Base-by-base conservation (phyloP, 2,797 vertebrate species). In the Eulemur mongoz region DNA sequence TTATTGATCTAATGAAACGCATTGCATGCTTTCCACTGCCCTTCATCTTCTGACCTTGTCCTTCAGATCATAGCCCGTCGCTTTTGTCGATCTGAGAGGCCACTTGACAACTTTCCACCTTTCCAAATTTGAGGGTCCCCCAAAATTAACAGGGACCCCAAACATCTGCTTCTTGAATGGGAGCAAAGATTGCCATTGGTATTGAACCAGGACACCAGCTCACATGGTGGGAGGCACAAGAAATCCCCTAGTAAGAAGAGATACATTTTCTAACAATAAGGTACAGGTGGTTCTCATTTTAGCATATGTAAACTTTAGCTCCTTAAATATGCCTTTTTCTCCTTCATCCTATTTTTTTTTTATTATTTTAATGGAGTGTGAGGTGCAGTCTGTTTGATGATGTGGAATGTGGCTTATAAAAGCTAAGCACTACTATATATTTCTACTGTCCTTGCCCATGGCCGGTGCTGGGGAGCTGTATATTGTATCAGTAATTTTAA, bases 1-100 rank as follows among this genome's bases (percentile, higher is more conserved):
- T 98, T 98, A 98, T 98, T 98, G 98, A 98, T 98, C 97, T 98
- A 97, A 98, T 98, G 98, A 98, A 98, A 98, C 0, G 22, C 95
- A 5, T 97, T 96, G 97, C 97, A 97, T 95, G 93, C 89, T 97
- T 98, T 97, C 97, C 94, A 14, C 89, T 35, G 97, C 96, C 97
- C 96, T 98, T 98, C 98, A 89, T 98, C 98, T 96, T 97, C 95
- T 95, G 97, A 98, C 98, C 95, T 98, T 97, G 95, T 27, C 97
- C 96, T 98, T 98, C 93, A 95, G 95, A 97, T 96, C 98, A 94
- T 81, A 65, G 97, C 95, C 96, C 96, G 97, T 97, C 95, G 96
- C 89, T 98, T 98, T 97, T 95, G 93, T 96, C 84, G 7, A 45
- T n/a, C 78, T 97, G 96, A 95, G 98, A 98, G 96, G 96, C 94